Evolutionary conservation across 2,113 vertebrate genomes (phyloP).

Genomic region (Serinus canaria): DNA sequence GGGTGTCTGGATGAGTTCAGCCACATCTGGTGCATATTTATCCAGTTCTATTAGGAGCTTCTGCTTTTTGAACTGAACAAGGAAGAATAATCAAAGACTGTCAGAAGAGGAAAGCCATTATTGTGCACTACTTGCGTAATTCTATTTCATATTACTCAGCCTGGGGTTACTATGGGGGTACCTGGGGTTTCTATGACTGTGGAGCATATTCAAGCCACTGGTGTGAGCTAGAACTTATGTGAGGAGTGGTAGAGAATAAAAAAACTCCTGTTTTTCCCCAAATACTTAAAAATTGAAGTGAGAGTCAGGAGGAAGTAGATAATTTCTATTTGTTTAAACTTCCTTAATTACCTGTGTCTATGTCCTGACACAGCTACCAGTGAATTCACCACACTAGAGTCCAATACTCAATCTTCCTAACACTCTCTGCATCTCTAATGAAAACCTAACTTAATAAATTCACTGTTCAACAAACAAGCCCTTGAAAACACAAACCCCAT

Average conservation of each 20-base stretch:
- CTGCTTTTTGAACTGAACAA: conserved; percentile 91
- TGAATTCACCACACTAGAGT: neutral
- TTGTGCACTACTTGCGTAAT: neutral
- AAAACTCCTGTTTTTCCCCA: accelerated
- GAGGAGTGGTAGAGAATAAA: neutral
- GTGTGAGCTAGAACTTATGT: neutral
- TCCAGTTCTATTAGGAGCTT: conserved; percentile 89
- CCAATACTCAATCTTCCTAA: neutral
- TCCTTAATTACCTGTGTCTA: neutral
- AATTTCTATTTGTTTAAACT: neutral
- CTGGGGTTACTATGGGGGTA: neutral
- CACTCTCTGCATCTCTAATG: neutral
- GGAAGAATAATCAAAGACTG: neutral
- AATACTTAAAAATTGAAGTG: neutral
- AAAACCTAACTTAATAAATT: neutral
- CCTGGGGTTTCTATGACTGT: neutral
- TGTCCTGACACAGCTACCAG: neutral
- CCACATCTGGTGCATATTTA: conserved; percentile 86
- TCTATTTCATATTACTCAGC: neutral
- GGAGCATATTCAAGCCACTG: neutral
- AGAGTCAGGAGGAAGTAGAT: neutral
- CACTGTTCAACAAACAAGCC: neutral
- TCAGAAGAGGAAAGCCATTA: neutral
- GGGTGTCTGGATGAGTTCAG: conserved; percentile 90
- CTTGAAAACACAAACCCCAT: neutral